Evolutionary conservation across 2,797 vertebrate species (phyloP), one percentile per base, ranked within the genome.

Genomic region (Mormyrops boulengeri): DNA sequence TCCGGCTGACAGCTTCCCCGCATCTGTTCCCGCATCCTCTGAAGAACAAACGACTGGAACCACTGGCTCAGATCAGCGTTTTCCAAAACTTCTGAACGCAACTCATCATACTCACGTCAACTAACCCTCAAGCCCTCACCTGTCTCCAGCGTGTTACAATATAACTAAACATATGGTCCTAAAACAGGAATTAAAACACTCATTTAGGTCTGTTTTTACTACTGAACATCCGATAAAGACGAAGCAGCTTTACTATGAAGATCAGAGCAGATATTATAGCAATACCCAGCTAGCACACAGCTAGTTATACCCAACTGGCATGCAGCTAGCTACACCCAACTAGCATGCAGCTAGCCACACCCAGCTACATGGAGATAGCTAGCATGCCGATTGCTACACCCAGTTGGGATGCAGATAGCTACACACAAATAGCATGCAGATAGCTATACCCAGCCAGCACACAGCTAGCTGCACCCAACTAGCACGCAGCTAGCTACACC

Each of bases 111-210:
- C 41, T 50, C 82, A 85, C 2, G 41, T 85, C 82, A 85, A 26
- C 82, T 85, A 85, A 85, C 47, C 82, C 82, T 85, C 41, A 85
- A 85, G 41, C 17, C 34, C 34, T 80, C 73, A 80, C 73, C 73
- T 80, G 73, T 80, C 73, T 80, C 73, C 73, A 41, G 17, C 0
- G 38, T 80, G 73, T 44, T 80, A 80, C 7, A 38, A 19, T 80
- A 80, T 41, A 44, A 19, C 73, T 19, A 80, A 80, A 80, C 73
- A 80, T 80, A 80, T 44, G 73, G 73, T 80, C 73, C 73, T 44
- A 80, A 80, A 44, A n/a, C 34, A 2, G 34, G 73, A 44, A 80
- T 80, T 80, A 80, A 80, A 80, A 80, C 0, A 2, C 73, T 41
- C 34, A 19, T 77, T 77, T 80, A 44, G 38, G 17, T 30, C 38